These are phyloP conservation scores for Pseudotriccus pelzelni DNA, from an alignment of 2,797 vertebrate species.

Conservation along the genomic window DNA sequence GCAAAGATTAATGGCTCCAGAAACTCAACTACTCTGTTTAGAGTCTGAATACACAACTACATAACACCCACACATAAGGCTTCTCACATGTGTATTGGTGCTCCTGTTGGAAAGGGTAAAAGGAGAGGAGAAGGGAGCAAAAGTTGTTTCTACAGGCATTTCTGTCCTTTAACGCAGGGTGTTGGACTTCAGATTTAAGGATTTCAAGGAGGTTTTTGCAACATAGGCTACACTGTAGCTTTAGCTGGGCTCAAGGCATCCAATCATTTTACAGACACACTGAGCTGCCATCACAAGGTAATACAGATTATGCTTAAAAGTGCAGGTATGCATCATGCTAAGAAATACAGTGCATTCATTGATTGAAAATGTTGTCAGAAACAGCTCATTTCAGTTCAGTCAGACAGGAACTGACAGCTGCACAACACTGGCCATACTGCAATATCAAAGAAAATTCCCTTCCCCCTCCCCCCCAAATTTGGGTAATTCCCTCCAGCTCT, in stretches of 20 bases:
- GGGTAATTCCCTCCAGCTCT: background rate
- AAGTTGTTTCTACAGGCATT: background rate
- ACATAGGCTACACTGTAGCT: background rate
- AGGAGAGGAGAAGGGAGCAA: background rate
- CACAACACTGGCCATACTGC: background rate
- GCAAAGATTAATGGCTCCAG: background rate
- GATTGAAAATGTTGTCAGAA: background rate
- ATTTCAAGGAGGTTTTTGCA: background rate
- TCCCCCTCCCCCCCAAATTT: background rate
- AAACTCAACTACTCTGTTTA: background rate
- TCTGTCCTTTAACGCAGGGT: background rate
- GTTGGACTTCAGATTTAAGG: background rate
- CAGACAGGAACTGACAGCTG: background rate
- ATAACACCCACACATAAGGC: background rate
- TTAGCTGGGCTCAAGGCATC: background rate
- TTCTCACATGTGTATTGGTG: background rate
- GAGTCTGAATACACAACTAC: background rate
- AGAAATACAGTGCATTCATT: background rate
- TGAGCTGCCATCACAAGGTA: background rate
- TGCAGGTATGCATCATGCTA: background rate
- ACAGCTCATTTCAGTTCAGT: background rate
- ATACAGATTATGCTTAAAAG: background rate
- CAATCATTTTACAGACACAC: background rate
- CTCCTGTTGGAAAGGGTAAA: background rate
- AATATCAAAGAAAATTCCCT: background rate